Conservation (phyloP, 2,797 vertebrate species). For the Pogonophryne albipinna region DNA sequence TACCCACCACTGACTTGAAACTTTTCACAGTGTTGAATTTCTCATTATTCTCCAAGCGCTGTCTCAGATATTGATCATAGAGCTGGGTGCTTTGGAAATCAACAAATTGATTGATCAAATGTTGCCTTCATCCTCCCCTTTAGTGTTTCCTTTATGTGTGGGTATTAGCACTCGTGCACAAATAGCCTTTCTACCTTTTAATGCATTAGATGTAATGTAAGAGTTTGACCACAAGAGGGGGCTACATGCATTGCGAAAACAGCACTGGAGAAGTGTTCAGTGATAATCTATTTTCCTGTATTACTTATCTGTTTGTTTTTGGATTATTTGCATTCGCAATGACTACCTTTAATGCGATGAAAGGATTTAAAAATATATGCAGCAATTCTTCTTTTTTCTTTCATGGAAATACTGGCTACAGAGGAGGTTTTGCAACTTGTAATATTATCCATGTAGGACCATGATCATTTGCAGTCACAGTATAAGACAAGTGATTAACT, state of each 20-base stretch:
- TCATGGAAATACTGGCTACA: slow-evolving; percentile 22
- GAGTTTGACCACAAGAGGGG: slow-evolving; percentile 66
- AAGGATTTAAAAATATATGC: slow-evolving; percentile 54
- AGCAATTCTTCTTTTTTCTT: slow-evolving; percentile 29
- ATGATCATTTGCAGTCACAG: slow-evolving; percentile 10
- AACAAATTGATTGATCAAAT: slow-evolving; percentile 16
- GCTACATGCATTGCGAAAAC: slow-evolving; percentile 49
- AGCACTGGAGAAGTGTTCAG: not conserved
- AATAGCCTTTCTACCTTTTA: slow-evolving; percentile 7
- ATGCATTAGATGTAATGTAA: slow-evolving; percentile 42
- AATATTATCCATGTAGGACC: not conserved
- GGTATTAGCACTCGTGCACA: not conserved
- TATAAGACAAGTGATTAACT: not conserved
- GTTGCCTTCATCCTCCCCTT: slow-evolving; percentile 33
- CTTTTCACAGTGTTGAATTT: slow-evolving; percentile 26
- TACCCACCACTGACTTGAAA: slow-evolving; percentile 31
- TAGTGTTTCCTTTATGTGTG: slow-evolving; percentile 8
- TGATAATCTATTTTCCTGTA: not conserved
- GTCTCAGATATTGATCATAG: slow-evolving; percentile 30
- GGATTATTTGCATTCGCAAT: slow-evolving; percentile 28
- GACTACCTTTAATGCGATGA: slow-evolving; percentile 20
- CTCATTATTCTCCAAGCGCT: slow-evolving; percentile 9
- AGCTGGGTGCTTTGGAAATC: slow-evolving; percentile 50
- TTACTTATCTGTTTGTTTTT: not conserved
- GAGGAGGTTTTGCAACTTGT: slow-evolving; percentile 7